Evolutionary conservation across 1,140 invertebrate species (phyloP).

Genomic region (Panonychus citri): DNA sequence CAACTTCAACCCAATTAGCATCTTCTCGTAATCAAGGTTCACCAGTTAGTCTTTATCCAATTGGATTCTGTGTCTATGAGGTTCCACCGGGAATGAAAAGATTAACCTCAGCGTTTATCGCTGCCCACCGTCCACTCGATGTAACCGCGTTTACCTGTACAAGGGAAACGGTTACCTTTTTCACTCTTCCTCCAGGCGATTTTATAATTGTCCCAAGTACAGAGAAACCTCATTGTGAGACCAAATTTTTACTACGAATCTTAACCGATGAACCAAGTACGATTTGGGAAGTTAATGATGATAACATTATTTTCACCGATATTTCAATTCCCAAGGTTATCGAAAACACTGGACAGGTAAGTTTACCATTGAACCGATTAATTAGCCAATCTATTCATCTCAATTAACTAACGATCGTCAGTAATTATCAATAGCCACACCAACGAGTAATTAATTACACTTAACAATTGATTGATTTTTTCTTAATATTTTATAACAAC

Average conservation of each 20-base stretch:
- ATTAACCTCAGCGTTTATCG: slow-evolving; percentile 34
- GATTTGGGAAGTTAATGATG: slow-evolving; percentile 53
- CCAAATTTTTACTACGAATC: slow-evolving; percentile 41
- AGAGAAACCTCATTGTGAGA: slow-evolving; percentile 37
- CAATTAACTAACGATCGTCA: no score
- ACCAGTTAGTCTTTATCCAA: slow-evolving; percentile 23
- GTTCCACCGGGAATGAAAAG: slow-evolving; percentile 35
- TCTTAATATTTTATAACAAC: no score
- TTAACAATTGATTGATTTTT: no score
- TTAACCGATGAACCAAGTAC: slow-evolving; percentile 45
- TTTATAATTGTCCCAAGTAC: slow-evolving; percentile 55
- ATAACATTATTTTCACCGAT: slow-evolving; percentile 42
- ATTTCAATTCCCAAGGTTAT: slow-evolving; percentile 19
- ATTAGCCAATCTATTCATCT: no score
- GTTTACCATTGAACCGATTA: no score
- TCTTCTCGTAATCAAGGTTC: slow-evolving; percentile 16
- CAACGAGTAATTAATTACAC: no score
- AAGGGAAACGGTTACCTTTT: slow-evolving; percentile 44
- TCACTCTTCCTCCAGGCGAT: slow-evolving; percentile 45
- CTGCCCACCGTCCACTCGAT: slow-evolving; percentile 35
- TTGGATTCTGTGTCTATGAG: slow-evolving; percentile 46
- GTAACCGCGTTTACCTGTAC: slow-evolving; percentile 39
- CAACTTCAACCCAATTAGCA: no score
- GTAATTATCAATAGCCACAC: no score
- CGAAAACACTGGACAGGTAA: slow-evolving; percentile 1